Evolutionary conservation across 2,888 invertebrate genomes (phyloP).

Genomic region (Zhuqinia jingwanae): DNA sequence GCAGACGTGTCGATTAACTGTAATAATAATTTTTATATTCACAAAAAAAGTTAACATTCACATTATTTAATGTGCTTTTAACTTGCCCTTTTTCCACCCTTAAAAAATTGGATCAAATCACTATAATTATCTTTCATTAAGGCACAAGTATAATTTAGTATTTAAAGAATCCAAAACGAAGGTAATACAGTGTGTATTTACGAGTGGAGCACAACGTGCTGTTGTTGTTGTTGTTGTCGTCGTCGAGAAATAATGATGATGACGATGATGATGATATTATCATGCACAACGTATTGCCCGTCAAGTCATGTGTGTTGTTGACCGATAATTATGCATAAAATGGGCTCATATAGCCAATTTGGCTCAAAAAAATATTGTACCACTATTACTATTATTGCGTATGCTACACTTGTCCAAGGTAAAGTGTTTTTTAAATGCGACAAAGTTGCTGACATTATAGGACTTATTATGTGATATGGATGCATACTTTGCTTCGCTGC

Average conservation of each 20-base stretch:
- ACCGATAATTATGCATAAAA: not conserved
- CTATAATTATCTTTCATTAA: constrained; percentile 57
- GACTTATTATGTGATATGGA: too few relatives aligned
- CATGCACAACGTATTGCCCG: constrained; percentile 51
- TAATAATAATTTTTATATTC: not conserved
- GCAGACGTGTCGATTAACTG: constrained; percentile 30
- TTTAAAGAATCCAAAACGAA: constrained; percentile 21
- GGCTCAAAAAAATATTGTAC: not conserved
- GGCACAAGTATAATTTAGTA: too few relatives aligned
- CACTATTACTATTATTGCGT: not conserved
- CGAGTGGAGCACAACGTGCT: too few relatives aligned
- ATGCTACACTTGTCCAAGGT: not conserved
- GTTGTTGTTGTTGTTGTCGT: constrained; percentile 19
- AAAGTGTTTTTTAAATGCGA: constrained; percentile 13
- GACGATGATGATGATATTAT: constrained; percentile 45
- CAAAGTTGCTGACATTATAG: not conserved
- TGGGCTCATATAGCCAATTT: not conserved
- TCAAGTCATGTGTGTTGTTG: not conserved
- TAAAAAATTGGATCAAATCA: constrained; percentile 32
- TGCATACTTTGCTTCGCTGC: not conserved
- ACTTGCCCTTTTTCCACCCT: not conserved
- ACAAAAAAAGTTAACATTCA: not conserved
- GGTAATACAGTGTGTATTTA: not conserved
- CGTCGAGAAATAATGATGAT: not conserved
- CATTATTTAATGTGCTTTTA: not conserved